Evolutionary conservation across 2,113 vertebrate genomes (phyloP).

Genomic region (Electrona antarctica): DNA sequence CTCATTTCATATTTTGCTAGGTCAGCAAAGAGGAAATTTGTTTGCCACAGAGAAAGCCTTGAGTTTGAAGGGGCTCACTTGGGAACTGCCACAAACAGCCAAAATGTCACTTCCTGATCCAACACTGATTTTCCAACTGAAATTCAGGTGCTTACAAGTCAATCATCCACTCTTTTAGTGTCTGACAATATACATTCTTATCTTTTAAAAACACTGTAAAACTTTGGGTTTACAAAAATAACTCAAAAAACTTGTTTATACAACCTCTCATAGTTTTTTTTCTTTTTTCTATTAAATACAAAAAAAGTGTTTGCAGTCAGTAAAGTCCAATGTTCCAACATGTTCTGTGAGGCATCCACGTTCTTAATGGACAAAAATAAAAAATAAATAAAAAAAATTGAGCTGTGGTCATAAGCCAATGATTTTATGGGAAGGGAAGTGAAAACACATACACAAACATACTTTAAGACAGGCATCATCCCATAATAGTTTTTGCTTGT

Average conservation of each 20-base stretch:
- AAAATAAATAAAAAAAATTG: constrained; percentile 20
- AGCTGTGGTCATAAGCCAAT: constrained; percentile 37
- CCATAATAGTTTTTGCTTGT: constrained; percentile 10
- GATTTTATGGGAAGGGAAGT: constrained; percentile 42
- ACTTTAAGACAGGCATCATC: constrained; percentile 35
- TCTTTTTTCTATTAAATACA: constrained; percentile 65
- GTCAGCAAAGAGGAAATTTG: constrained; percentile 66
- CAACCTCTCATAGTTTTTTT: constrained; percentile 52
- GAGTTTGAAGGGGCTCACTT: constrained; percentile 46
- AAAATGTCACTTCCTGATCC: constrained; percentile 38
- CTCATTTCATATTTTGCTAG: constrained; percentile 65
- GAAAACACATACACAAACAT: constrained; percentile 35
- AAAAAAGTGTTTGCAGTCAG: constrained; percentile 60
- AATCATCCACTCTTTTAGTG: constrained; percentile 30
- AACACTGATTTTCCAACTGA: constrained; percentile 48
- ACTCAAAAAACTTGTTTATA: constrained; percentile 72
- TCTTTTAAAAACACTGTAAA: constrained; percentile 80
- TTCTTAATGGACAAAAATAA: constrained; percentile 32
- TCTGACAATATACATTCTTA: constrained; percentile 76
- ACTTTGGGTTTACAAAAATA: constrained; percentile 82
- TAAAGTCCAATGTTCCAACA: constrained; percentile 48
- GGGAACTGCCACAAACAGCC: constrained; percentile 39
- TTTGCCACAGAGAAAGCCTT: constrained; percentile 64
- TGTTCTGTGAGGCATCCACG: constrained; percentile 45
- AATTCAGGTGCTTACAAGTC: constrained; percentile 36